A percentile compares a stretch with the other conserved stretches of the same genome.
Evolutionary conservation across 2,797 vertebrate species (phyloP).

Genomic region (Emys orbicularis): DNA sequence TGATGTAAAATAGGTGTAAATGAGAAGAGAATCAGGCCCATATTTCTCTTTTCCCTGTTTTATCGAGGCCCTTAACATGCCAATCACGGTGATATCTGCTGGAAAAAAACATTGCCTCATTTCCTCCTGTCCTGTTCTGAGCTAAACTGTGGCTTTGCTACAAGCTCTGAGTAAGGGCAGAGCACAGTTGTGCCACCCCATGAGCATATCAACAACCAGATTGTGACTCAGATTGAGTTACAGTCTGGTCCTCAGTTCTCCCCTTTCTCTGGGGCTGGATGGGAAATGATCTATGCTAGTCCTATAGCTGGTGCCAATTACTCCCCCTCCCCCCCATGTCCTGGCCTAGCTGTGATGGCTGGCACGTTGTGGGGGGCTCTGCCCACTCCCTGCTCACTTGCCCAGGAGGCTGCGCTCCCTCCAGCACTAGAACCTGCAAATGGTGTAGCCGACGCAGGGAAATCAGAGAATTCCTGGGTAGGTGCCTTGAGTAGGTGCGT

Average conservation of each 20-base stretch:
- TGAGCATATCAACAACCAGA: neutral
- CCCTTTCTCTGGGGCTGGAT: neutral
- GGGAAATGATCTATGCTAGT: neutral
- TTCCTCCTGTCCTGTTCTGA: neutral
- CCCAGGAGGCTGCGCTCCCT: too few species aligned
- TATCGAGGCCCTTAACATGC: neutral
- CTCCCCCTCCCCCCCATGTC: too few species aligned
- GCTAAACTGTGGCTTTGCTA: neutral
- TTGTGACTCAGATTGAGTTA: neutral
- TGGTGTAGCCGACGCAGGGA: too few species aligned
- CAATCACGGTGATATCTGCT: neutral
- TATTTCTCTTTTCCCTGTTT: neutral
- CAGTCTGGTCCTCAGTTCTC: neutral
- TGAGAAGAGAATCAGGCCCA: neutral
- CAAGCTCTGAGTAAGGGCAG: neutral
- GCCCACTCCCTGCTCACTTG: too few species aligned
- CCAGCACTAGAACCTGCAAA: too few species aligned
- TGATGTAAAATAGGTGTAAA: neutral
- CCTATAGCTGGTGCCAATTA: too few species aligned
- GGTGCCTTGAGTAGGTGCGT: too few species aligned
- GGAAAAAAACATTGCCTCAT: neutral
- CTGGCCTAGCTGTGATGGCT: too few species aligned
- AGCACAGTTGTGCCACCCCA: too few species aligned
- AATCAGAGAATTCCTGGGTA: too few species aligned
- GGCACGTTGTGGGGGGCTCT: too few species aligned